A percentile compares a stretch with the other conserved stretches of the same genome.
phyloP scores from a whole-genome alignment of 2,113 vertebrate genomes.

The Nesogale talazaci region DNA sequence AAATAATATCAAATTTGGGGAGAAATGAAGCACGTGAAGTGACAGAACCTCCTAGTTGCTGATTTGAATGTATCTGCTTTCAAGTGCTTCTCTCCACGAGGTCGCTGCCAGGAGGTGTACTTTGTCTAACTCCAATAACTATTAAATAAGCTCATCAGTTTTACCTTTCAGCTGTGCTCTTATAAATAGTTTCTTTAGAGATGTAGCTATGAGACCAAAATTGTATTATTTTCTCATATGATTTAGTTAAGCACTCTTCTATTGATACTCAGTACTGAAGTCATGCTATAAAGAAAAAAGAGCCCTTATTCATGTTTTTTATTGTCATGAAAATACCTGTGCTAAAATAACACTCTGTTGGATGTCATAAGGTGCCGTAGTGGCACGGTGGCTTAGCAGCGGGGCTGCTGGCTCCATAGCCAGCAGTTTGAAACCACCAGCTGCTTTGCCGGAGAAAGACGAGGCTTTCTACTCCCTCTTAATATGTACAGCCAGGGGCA shows the following conservation, averaged over 20 bases:
- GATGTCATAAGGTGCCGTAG: neutral
- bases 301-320: neutral
- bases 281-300: conserved; percentile 25
- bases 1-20: neutral
- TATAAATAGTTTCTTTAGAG: conserved; percentile 11
- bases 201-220: neutral
- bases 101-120: neutral
- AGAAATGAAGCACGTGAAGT: neutral
- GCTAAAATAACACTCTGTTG: conserved; percentile 25
- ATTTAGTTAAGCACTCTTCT: neutral
- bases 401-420: no score
- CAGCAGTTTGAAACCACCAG: no score
- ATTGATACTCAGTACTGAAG: neutral
- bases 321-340: neutral
- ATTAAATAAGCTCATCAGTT: neutral
- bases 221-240: neutral
- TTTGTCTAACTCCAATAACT: neutral
- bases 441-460: no score
- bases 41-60: neutral
- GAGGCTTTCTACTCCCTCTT: no score
- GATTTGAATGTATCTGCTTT: neutral
- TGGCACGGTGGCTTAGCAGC: no score
- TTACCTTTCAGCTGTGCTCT: conserved; percentile 20
- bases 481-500: no score
- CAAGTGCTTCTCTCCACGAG: neutral